These are phyloP conservation scores for Myrmecophaga tridactyla DNA, from an alignment of 2,113 vertebrate species.

Conservation along the genomic window DNA sequence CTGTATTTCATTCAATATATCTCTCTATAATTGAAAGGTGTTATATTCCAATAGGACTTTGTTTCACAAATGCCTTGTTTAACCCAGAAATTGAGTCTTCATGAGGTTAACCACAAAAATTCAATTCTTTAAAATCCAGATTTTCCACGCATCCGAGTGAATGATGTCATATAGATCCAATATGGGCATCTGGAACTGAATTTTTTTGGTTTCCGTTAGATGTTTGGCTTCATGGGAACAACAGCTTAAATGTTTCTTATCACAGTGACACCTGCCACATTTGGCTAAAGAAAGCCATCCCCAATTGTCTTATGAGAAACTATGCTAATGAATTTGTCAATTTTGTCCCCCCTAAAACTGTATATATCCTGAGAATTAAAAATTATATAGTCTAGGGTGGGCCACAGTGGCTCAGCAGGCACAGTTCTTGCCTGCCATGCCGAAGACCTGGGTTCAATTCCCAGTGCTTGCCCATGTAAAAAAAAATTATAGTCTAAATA, in stretches of 20 bases:
- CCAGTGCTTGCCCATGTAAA: too few species aligned
- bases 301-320: slow-evolving; percentile 40
- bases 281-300: slow-evolving; percentile 50
- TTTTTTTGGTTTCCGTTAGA: slow-evolving; percentile 56
- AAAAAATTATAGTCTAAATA: neutral
- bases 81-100: slow-evolving; percentile 48
- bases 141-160: slow-evolving; percentile 71
- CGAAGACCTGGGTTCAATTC: too few species aligned
- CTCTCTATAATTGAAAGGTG: slow-evolving; percentile 33
- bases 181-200: slow-evolving; percentile 57
- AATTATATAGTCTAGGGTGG: neutral
- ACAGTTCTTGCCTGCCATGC: too few species aligned
- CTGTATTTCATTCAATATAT: slow-evolving; percentile 5
- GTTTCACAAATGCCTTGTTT: slow-evolving; percentile 49
- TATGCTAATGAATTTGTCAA: neutral
- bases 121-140: slow-evolving; percentile 72
- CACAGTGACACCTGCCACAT: slow-evolving; percentile 58
- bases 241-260: slow-evolving; percentile 48
- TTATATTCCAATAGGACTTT: slow-evolving; percentile 28
- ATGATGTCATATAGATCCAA: slow-evolving; percentile 64
- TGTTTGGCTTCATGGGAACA: slow-evolving; percentile 63
- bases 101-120: slow-evolving; percentile 66
- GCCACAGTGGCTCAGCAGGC: too few species aligned
- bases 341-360: neutral
- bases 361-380: neutral